Conservation (phyloP, 1,140 invertebrate species). For the Drosophila virilis region DNA sequence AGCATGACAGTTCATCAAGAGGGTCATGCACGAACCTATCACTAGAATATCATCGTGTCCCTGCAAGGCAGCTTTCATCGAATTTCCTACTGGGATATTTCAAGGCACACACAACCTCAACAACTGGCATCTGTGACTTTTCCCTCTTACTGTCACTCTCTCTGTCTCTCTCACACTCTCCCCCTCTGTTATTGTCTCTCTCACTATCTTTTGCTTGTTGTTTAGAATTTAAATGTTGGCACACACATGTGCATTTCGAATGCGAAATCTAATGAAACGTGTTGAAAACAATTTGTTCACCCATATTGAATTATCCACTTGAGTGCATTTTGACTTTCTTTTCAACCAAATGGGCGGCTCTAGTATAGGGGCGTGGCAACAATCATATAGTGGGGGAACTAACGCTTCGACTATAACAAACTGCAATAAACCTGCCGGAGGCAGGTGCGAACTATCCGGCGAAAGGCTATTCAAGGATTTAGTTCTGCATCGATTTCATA, state of each 20-base stretch:
- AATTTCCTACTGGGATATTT: background rate
- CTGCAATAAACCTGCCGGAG: background rate
- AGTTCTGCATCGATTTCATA: no score
- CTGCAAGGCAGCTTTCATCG: background rate
- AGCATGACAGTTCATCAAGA: no score
- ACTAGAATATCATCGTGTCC: background rate
- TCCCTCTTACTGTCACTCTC: background rate
- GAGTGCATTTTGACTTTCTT: constrained; percentile 65
- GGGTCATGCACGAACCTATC: background rate
- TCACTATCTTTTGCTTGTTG: constrained; percentile 28
- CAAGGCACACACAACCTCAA: background rate
- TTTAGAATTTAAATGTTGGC: constrained; percentile 56
- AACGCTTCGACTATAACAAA: constrained; percentile 1
- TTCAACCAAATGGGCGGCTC: constrained; percentile 6
- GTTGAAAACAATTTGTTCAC: constrained; percentile 79
- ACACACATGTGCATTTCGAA: constrained; percentile 26
- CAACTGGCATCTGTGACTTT: constrained; percentile 11
- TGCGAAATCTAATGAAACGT: constrained; percentile 78
- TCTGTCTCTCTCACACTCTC: background rate
- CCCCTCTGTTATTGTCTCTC: background rate
- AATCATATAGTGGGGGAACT: background rate
- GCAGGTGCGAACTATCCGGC: background rate
- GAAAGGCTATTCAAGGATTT: no score
- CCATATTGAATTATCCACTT: constrained; percentile 79
- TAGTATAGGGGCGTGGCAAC: background rate